phyloP scores from a whole-genome alignment of 2,113 vertebrate genomes.

The Paramormyrops kingsleyae region DNA sequence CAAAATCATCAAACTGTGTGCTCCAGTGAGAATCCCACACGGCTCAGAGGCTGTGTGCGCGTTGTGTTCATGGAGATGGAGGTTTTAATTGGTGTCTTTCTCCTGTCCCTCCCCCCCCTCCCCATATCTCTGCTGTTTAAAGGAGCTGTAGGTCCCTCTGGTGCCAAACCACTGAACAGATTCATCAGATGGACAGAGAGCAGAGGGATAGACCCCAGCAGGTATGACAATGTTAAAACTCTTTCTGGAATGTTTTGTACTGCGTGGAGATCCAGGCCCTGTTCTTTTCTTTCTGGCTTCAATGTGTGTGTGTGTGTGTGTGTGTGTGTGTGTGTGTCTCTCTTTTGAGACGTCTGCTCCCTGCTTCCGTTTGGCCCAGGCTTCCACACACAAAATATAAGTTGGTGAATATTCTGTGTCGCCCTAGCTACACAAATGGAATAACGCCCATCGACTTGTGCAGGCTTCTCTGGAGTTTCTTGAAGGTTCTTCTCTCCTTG shows the following conservation, averaged over 20 bases:
- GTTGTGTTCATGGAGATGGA: not conserved
- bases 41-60: not conserved
- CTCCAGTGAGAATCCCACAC: not conserved
- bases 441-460: not conserved
- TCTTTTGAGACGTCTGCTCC: not conserved
- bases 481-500: not conserved
- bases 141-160: not conserved
- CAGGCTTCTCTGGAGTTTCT: not conserved
- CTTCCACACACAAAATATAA: not conserved
- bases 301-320: not conserved
- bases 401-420: not conserved
- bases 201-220: not conserved
- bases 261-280: not conserved
- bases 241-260: not conserved
- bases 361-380: not conserved
- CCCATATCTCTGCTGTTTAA: not conserved
- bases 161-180: not conserved
- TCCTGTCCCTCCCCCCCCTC: not conserved
- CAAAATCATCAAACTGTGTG: constrained; percentile 18
- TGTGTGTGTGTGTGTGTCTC: not conserved
- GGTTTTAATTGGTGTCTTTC: not conserved
- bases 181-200: not conserved
- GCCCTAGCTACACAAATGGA: not conserved
- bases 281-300: not conserved
- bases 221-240: not conserved